Evolutionary conservation across 2,113 vertebrate genomes (phyloP), one percentile per base, ranked within the genome.

Genomic region (Stomatorhinus ivindoensis): DNA sequence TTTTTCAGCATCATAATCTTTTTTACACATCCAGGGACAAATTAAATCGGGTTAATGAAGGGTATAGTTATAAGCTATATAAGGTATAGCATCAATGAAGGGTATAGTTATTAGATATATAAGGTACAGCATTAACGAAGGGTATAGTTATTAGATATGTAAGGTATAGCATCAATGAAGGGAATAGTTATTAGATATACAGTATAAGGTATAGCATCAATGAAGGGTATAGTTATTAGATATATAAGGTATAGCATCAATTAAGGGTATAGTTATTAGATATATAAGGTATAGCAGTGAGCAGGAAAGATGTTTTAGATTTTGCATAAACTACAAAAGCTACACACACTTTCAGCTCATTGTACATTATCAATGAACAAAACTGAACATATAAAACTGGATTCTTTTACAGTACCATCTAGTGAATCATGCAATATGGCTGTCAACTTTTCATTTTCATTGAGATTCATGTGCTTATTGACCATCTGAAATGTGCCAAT

Each of bases 401-500:
- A 69, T 69, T 69, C 53, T 13, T 13, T 69, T 31, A 31, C 31
- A 69, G n/a, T 69, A 27, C 27, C 27, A 19, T 42, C 17, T 8
- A 80, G 35, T 80, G 73, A 39, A 39, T 80, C 31, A 5, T 76
- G 31, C 69, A 39, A 76, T 76, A 76, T 76, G 10, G 13, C 69
- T 83, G 42, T 83, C 44, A 46, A 10, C 9, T 84, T 24, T 21
- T 46, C 8, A 31, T 80, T 19, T 85, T 50, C 5, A 42, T 21
- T 84, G 73, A 61, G 76, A 48, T 58, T 44, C 13, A 47, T 13
- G 46, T 47, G 51, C 61, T 48, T 47, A 39, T 35, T 80, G 24
- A 87, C 24, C 65, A 46, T 19, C 48, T 51, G 9, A 15, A 87
- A 87, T 90, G 89, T 47, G 39, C 85, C 89, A 90, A 80, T 82